phyloP scores from a whole-genome alignment of 2,888 invertebrate genomes.

The Lithosia quadra region DNA sequence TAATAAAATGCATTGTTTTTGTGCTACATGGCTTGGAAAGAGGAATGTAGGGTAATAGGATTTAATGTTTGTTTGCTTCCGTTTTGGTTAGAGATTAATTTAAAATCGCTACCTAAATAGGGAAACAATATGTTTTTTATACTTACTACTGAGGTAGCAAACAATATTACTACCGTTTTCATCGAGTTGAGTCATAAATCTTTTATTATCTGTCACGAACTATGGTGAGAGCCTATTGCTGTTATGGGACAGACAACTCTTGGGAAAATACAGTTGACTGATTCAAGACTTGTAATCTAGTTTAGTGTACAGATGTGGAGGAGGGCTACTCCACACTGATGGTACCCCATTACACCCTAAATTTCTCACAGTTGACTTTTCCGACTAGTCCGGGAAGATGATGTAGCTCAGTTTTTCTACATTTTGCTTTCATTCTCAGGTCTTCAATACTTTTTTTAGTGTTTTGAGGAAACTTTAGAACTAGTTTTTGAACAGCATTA shows the following conservation, averaged over 20 bases:
- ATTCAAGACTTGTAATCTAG: too few relatives aligned
- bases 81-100: constrained; percentile 8
- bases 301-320: too few relatives aligned
- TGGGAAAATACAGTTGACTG: too few relatives aligned
- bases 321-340: too few relatives aligned
- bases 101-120: neutral
- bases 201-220: too few relatives aligned
- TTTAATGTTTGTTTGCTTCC: constrained; percentile 10
- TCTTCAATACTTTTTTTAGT: neutral
- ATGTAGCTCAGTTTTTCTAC: too few relatives aligned
- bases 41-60: constrained; percentile 13
- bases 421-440: neutral
- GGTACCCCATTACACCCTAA: too few relatives aligned
- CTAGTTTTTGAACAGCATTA: neutral
- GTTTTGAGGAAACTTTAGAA: neutral
- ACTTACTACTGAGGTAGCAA: neutral
- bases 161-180: neutral
- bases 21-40: constrained; percentile 16
- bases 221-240: neutral
- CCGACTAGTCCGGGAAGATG: neutral
- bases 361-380: neutral
- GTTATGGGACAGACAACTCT: neutral
- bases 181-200: too few relatives aligned
- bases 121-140: neutral
- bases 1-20: constrained; percentile 22